Conservation (phyloP, 2,113 vertebrate genomes). For the Motacilla alba region DNA sequence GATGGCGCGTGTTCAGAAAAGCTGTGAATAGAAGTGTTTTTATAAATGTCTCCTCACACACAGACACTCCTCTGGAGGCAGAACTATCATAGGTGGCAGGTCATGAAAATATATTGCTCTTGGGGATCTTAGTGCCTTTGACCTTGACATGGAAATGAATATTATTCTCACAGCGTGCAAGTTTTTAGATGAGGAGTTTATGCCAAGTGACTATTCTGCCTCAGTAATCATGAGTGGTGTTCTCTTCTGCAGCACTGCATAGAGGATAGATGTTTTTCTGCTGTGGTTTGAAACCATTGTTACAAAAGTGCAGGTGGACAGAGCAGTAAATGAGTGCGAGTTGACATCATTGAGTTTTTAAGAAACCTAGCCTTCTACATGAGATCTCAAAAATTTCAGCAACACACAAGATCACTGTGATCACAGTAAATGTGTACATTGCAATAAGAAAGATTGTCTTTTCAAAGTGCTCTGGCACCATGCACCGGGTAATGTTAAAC, state of each 20-base stretch:
- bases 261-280: conserved; percentile 7
- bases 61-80: background rate
- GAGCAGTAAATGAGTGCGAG: background rate
- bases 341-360: conserved; percentile 71
- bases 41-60: background rate
- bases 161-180: background rate
- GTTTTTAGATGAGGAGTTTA: background rate
- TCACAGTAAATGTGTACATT: conserved; percentile 87
- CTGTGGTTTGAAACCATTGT: background rate
- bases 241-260: conserved; percentile 7
- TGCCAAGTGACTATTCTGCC: background rate
- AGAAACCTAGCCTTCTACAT: conserved; percentile 78
- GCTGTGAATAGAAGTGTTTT: background rate
- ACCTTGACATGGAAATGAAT: background rate
- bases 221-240: background rate
- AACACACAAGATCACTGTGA: conserved; percentile 82
- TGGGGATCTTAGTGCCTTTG: background rate
- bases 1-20: background rate
- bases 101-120: background rate
- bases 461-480: conserved; percentile 89
- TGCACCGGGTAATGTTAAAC: conserved; percentile 79
- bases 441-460: conserved; percentile 91
- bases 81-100: background rate
- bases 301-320: background rate
- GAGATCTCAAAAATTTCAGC: conserved; percentile 87